Conservation (phyloP, 2,797 vertebrate genomes). For the Australoheros facetus region DNA sequence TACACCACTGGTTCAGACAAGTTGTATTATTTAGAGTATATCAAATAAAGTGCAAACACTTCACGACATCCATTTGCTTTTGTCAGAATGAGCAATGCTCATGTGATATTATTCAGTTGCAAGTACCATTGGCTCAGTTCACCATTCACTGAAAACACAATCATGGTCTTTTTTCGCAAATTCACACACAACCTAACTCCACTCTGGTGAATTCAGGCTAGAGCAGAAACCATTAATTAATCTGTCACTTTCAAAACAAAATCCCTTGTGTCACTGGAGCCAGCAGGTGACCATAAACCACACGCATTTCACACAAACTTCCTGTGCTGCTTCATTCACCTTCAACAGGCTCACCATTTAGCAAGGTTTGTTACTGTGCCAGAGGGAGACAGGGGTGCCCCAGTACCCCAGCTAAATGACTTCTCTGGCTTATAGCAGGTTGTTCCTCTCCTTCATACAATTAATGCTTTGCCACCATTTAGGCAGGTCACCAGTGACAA, state of each 20-base stretch:
- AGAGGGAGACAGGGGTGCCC: constrained; percentile 69
- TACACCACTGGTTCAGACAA: not conserved
- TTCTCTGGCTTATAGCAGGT: constrained; percentile 58
- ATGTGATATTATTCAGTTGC: not conserved
- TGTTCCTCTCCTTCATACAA: constrained; percentile 69
- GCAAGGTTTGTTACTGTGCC: constrained; percentile 56
- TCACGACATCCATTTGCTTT: not conserved
- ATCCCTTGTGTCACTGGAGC: constrained; percentile 53
- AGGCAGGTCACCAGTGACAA: constrained; percentile 75
- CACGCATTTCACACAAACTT: constrained; percentile 8
- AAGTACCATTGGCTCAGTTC: not conserved
- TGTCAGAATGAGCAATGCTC: not conserved
- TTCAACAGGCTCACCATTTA: constrained; percentile 50
- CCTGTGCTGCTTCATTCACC: constrained; percentile 44
- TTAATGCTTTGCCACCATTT: constrained; percentile 76
- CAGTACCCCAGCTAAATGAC: constrained; percentile 56
- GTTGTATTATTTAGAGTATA: not conserved
- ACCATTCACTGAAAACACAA: not conserved
- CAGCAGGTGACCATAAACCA: constrained; percentile 32
- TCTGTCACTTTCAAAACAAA: constrained; percentile 71
- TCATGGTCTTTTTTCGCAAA: not conserved
- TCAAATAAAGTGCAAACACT: not conserved
- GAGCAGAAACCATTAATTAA: constrained; percentile 66
- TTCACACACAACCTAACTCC: not conserved
- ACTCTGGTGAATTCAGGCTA: constrained; percentile 46